Conservation (phyloP, 2,888 invertebrate species). For the Dichetophora obliterata region DNA sequence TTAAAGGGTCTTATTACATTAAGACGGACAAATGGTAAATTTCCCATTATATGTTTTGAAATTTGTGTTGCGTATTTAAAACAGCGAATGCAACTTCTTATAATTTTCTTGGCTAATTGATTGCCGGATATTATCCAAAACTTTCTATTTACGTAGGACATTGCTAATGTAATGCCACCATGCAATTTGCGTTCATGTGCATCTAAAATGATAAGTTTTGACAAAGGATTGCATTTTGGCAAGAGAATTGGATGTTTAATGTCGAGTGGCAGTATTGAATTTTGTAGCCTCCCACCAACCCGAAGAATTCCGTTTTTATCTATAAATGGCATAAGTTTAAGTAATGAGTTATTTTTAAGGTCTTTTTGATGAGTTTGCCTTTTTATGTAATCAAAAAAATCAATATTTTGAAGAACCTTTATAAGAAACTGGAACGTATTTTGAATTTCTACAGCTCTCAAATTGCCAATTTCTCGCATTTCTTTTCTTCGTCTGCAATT, state of each 20-base stretch:
- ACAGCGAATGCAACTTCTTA: conserved; percentile 38
- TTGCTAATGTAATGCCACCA: conserved; percentile 15
- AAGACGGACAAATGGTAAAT: too few species aligned
- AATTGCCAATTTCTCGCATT: too few species aligned
- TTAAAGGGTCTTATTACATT: too few species aligned
- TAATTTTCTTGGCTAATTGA: conserved; percentile 31
- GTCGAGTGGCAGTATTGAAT: too few species aligned
- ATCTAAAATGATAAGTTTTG: too few species aligned
- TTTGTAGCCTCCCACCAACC: too few species aligned
- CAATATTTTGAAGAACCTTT: conserved; percentile 20
- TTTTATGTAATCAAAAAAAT: conserved; percentile 12
- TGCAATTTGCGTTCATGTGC: conserved; percentile 11
- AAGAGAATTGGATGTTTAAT: too few species aligned
- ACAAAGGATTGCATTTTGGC: too few species aligned
- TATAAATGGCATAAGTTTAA: conserved; percentile 39
- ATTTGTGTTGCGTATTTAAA: conserved; percentile 31
- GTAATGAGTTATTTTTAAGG: not conserved
- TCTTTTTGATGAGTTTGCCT: not conserved
- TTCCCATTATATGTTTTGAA: too few species aligned
- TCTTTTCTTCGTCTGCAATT: too few species aligned
- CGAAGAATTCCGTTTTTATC: conserved; percentile 47
- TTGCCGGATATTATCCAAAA: conserved; percentile 37
- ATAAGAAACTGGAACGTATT: not conserved
- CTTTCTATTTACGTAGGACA: conserved; percentile 7
- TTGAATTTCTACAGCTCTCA: too few species aligned